Evolutionary conservation across 2,113 vertebrate species (phyloP), one percentile per base, ranked within the genome.

Genomic region (Proteles cristata): DNA sequence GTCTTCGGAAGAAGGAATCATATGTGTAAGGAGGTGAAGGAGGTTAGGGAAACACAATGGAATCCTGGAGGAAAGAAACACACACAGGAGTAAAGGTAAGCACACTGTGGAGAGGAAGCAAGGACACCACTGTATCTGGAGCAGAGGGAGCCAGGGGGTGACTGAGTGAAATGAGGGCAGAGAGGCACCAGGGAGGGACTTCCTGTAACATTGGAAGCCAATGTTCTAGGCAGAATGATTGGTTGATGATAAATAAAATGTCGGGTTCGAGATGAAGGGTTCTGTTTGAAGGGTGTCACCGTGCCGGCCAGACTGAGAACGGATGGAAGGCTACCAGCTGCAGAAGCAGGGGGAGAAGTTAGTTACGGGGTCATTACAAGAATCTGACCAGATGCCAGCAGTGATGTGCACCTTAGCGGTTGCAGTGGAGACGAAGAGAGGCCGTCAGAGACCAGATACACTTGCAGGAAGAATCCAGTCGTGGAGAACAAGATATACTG

Each of bases 271-370:
- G 50, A 5, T 61, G 8, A 39, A 58, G 2, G 1, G 1, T 6
- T 73, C 89, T 45, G 23, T 65, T 63, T 74, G 31, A 17, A 26
- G 7, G 2, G 14, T 33, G 12, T 61, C 26, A 1, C 4, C 14
- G 1, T 25, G 1, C 10, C 43, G 31, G 9, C 2, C 0, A 5
- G 4, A 8, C 9, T 23, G 6, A 88, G 35, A 84, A 28, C 26
- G 11, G 5, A n/a, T 48, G 25, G 11, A n/a, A 58, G 9, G 9
- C 5, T 10, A 33, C 7, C 65, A 66, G 19, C 65, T 5, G 2
- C 2, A 39, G 26, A 23, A 6, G 16, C 0, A 26, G 6, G 0
- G 5, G 11, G 7, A 8, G 4, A 1, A n/a, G 9, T 79, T 17
- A n/a, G 9, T 79, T 17, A 21, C 1, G 3, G 5, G 33, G 1